A percentile compares a stretch with the other conserved stretches of the same genome.
phyloP scores from a whole-genome alignment of 2,888 invertebrate species.

The Ichneumoninae sp. region DNA sequence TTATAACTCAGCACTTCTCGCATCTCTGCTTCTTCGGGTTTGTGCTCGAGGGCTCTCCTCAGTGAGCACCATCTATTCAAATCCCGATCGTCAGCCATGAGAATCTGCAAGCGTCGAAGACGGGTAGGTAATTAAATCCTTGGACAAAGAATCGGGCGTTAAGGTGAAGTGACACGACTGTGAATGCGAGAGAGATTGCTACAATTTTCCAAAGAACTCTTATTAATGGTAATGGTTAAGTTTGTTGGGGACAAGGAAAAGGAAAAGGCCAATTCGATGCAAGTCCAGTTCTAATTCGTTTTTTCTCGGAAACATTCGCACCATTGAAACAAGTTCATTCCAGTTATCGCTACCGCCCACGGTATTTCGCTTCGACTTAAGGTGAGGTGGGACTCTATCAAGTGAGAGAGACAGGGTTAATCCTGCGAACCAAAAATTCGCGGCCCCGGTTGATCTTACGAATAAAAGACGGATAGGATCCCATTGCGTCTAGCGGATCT shows the following conservation, averaged over 20 bases:
- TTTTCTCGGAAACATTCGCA: neutral
- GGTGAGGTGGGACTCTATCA: too few relatives aligned
- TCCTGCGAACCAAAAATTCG: too few relatives aligned
- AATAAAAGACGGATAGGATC: too few relatives aligned
- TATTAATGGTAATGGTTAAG: neutral
- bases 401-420: too few relatives aligned
- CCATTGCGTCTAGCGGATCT: too few relatives aligned
- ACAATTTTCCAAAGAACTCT: neutral
- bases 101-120: conserved; percentile 87
- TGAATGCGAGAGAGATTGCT: neutral
- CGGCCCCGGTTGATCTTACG: too few relatives aligned
- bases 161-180: neutral
- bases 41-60: conserved; percentile 93
- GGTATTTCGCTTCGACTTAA: neutral
- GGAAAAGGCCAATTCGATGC: neutral
- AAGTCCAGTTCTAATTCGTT: neutral
- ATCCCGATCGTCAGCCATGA: conserved; percentile 96
- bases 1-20: conserved; percentile 92
- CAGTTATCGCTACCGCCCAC: neutral
- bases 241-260: neutral
- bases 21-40: conserved; percentile 91
- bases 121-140: neutral
- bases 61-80: conserved; percentile 98
- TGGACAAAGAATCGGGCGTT: too few relatives aligned
- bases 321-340: neutral